Evolutionary conservation across 2,888 invertebrate genomes (phyloP).

Genomic region (Oxytorus armatus): DNA sequence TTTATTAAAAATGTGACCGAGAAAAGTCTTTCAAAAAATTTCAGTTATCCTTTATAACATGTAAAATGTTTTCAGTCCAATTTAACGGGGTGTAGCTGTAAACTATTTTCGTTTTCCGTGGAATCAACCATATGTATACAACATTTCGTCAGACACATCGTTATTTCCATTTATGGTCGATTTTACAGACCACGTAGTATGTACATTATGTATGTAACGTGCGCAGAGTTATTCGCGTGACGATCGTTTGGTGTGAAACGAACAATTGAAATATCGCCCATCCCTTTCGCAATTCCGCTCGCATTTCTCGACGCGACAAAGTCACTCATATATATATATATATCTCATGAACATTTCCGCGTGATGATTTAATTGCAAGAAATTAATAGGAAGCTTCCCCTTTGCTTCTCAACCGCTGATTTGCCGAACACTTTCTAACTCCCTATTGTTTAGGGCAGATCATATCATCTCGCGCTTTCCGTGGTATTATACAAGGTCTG

Average conservation of each 20-base stretch:
- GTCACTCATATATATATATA: slow-evolving; percentile 57
- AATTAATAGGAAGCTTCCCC: slow-evolving; percentile 51
- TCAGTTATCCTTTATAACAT: too few species aligned
- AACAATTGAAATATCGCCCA: slow-evolving; percentile 55
- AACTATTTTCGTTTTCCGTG: too few species aligned
- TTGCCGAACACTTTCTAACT: slow-evolving; percentile 16
- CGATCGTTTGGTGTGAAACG: slow-evolving; percentile 13
- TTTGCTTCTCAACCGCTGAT: neutral
- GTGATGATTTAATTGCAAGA: slow-evolving; percentile 53
- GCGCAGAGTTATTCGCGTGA: slow-evolving; percentile 14
- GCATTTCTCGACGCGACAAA: slow-evolving; percentile 32
- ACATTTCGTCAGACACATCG: too few species aligned
- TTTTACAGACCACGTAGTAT: too few species aligned
- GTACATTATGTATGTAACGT: too few species aligned
- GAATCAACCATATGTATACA: slow-evolving; percentile 10
- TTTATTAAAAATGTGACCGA: too few species aligned
- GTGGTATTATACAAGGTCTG: too few species aligned
- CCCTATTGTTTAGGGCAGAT: slow-evolving; percentile 6
- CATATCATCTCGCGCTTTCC: slow-evolving; percentile 22
- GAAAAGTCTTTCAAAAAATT: too few species aligned
- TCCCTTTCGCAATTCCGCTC: slow-evolving; percentile 22
- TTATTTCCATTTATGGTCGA: too few species aligned
- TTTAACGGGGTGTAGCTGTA: too few species aligned
- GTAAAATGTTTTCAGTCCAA: too few species aligned
- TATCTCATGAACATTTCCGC: slow-evolving; percentile 55